A percentile compares a stretch with the other conserved stretches of the same genome.
Conservation (phyloP, 2,113 vertebrate species). For the Scalopus aquaticus region DNA sequence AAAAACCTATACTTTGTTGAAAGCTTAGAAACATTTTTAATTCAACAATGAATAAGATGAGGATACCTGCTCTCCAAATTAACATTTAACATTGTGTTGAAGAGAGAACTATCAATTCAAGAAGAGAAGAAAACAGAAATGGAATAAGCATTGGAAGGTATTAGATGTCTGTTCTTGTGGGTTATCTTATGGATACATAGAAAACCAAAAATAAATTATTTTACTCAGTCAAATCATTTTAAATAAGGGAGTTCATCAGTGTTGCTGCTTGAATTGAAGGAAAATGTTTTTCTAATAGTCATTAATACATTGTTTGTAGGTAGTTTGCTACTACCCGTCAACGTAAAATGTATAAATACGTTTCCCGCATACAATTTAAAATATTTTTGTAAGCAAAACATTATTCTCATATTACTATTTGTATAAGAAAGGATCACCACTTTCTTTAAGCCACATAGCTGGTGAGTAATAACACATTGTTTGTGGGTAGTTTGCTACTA, state of each 20-base stretch:
- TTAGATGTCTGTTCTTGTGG: not conserved
- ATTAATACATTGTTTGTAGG: no score
- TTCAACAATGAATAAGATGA: not conserved
- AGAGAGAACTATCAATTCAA: not conserved
- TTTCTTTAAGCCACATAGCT: no score
- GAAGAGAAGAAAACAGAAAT: not conserved
- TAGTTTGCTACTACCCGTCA: no score
- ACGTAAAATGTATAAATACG: no score
- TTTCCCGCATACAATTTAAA: no score
- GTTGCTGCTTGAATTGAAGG: not conserved
- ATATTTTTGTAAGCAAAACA: no score
- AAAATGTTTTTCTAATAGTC: not conserved
- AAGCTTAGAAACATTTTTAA: not conserved
- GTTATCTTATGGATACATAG: not conserved
- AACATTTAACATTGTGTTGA: not conserved
- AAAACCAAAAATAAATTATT: not conserved
- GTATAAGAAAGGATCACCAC: no score
- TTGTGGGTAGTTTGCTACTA: no score
- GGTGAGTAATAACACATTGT: no score
- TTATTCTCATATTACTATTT: no score
- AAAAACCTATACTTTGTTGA: not conserved
- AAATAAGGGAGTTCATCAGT: not conserved
- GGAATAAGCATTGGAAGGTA: not conserved
- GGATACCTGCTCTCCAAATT: not conserved
- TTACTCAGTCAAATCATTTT: conserved; percentile 13